Evolutionary conservation across 2,888 invertebrate genomes (phyloP), one percentile per base, ranked within the genome.

Genomic region (Apamea monoglypha): DNA sequence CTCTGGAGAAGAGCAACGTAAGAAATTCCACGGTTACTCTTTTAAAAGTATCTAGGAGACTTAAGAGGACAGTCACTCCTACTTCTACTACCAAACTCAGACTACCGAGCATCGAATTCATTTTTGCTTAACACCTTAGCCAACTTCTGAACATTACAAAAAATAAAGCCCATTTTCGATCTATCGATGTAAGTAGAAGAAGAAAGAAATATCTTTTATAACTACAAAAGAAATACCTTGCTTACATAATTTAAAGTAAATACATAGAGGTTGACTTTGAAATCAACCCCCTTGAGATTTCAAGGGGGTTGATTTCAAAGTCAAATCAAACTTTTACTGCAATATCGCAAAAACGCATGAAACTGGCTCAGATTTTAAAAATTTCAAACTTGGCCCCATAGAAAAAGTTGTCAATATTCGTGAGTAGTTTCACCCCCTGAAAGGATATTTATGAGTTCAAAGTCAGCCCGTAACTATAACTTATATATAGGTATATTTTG

Each of bases 291-390:
- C n/a, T n/a, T n/a, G n/a, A n/a, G n/a, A n/a, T n/a, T n/a, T n/a
- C n/a, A n/a, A n/a, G n/a, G n/a, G n/a, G n/a, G n/a, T n/a, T n/a
- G n/a, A n/a, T n/a, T n/a, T n/a, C n/a, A n/a, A n/a, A n/a, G n/a
- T n/a, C n/a, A n/a, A n/a, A n/a, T n/a, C n/a, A n/a, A 29, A 74
- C 50, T 74, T 36, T 74, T 74, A 40, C 6, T 21, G 16, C 16
- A 29, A 74, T 36, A 16, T 10, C 1, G 16, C n/a, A 74, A 74
- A 74, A 32, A 10, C 1, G 32, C 7, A 36, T 25, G 18, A 56
- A 77, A 53, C 21, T 18, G 12, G 56, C 29, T 18, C 56, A 4
- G 8, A 56, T 80, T 67, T 36, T 56, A 80, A 80, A 47, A 66
- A 56, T 80, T 59, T 29, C 47, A 47, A 25, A n/a, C 16, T 80